Conservation (phyloP, 2,113 vertebrate genomes). For the Thamnaconus septentrionalis region DNA sequence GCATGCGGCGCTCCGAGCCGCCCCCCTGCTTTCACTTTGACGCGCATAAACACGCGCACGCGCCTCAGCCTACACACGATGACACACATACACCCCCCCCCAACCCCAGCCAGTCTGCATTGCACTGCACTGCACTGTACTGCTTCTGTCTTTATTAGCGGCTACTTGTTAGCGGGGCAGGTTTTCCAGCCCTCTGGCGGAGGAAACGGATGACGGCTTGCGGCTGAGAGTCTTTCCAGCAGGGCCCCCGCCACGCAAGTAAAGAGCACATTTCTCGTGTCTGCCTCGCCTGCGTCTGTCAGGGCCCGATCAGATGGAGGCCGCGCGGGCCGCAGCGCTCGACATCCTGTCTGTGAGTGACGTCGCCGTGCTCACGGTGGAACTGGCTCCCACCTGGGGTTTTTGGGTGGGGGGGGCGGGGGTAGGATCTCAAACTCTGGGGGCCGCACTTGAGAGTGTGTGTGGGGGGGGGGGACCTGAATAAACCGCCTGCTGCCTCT, state of each 20-base stretch:
- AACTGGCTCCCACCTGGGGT: conserved; percentile 45
- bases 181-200: conserved; percentile 69
- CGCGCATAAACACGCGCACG: conserved; percentile 42
- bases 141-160: conserved; percentile 66
- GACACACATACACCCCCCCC: conserved; percentile 46
- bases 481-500: conserved; percentile 47
- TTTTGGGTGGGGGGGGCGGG: conserved; percentile 29
- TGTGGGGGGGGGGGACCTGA: conserved; percentile 20
- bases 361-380: conserved; percentile 49
- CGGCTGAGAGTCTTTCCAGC: conserved; percentile 71
- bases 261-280: conserved; percentile 71
- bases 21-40: conserved; percentile 62
- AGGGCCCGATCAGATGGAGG: conserved; percentile 67
- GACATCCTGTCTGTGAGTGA: conserved; percentile 71
- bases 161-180: conserved; percentile 65
- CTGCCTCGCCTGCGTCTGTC: conserved; percentile 58
- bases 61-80: conserved; percentile 33
- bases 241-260: conserved; percentile 68
- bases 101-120: conserved; percentile 55
- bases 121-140: conserved; percentile 23
- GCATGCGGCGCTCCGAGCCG: conserved; percentile 59
- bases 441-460: conserved; percentile 29
- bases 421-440: conserved; percentile 31
- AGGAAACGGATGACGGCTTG: conserved; percentile 60
- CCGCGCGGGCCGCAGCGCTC: conserved; percentile 53